Conservation (phyloP, 2,888 invertebrate species). For the Willowsia nigromaculata region DNA sequence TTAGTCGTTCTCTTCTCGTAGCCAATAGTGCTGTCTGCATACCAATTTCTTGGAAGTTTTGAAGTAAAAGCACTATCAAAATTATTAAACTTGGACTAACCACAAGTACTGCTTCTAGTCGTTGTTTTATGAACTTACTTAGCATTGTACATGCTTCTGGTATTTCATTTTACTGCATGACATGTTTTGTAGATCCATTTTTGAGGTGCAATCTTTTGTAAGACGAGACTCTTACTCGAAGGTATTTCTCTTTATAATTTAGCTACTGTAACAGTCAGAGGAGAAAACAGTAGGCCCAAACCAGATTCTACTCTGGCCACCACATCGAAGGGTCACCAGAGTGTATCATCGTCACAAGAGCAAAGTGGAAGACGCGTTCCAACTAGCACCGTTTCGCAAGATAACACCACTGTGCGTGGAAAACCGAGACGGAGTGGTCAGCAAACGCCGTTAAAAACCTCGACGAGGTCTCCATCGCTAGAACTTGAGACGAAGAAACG, state of each 20-base stretch:
- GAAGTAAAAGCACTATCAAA: too few species aligned
- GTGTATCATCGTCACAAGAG: not conserved
- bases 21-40: too few species aligned
- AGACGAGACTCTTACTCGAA: not conserved
- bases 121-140: too few species aligned
- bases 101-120: too few species aligned
- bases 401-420: not conserved
- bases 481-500: conserved; percentile 33
- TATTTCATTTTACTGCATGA: too few species aligned
- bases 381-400: not conserved
- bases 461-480: conserved; percentile 21
- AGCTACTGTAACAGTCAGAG: not conserved
- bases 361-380: not conserved
- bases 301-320: not conserved
- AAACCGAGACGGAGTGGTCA: conserved; percentile 6
- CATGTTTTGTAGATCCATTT: too few species aligned
- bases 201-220: not conserved
- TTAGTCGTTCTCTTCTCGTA: too few species aligned
- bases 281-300: not conserved
- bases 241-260: not conserved
- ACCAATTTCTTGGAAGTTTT: too few species aligned
- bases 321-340: not conserved
- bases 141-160: too few species aligned
- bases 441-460: conserved; percentile 12
- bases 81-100: too few species aligned